These are phyloP conservation scores for Gallinago jamesoni DNA, from an alignment of 2,113 vertebrate genomes.

Conservation along the genomic window DNA sequence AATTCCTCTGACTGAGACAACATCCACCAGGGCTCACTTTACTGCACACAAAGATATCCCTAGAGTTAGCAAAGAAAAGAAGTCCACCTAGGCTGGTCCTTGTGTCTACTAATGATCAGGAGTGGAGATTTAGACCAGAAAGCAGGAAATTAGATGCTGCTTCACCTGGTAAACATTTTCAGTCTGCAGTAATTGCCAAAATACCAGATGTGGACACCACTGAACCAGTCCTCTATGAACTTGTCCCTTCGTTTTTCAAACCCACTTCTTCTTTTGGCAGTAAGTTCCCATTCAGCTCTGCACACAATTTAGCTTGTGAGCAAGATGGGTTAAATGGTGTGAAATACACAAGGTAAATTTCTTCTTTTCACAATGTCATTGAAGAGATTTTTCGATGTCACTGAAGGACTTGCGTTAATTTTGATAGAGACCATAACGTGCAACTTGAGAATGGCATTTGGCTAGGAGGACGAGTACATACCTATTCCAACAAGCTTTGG, in stretches of 20 bases:
- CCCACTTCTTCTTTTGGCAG: not conserved
- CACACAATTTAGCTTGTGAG: not conserved
- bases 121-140: not conserved
- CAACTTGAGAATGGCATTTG: not conserved
- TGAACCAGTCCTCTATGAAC: not conserved
- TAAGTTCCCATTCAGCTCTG: not conserved
- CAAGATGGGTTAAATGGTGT: not conserved
- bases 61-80: not conserved
- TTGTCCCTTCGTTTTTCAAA: not conserved
- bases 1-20: not conserved
- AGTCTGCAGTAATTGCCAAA: not conserved
- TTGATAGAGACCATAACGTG: not conserved
- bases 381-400: not conserved
- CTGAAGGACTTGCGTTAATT: not conserved
- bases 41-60: not conserved
- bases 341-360: not conserved
- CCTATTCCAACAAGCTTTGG: not conserved
- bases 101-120: not conserved
- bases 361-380: not conserved
- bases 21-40: not conserved
- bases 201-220: not conserved
- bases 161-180: not conserved
- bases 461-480: not conserved
- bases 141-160: not conserved
- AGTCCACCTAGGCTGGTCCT: not conserved